These are phyloP conservation scores for Elysia chlorotica DNA, from an alignment of 1,140 invertebrate genomes.

Conservation along the genomic window DNA sequence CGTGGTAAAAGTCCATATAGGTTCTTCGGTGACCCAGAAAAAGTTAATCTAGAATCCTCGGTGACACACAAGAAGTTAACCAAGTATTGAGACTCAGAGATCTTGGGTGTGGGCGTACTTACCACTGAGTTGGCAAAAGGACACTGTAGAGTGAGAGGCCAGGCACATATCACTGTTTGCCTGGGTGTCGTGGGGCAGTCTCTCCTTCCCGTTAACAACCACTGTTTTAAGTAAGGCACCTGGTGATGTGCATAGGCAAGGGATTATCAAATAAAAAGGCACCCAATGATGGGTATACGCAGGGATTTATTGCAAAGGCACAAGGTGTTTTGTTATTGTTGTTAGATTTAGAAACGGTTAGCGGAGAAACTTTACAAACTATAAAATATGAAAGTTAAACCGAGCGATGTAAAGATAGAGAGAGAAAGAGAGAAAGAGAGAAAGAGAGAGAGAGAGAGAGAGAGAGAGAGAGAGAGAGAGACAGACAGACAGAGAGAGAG, in stretches of 20 bases:
- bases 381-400: neutral
- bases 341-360: neutral
- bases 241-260: neutral
- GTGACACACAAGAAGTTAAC: no score
- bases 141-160: neutral
- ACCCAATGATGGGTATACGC: neutral
- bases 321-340: neutral
- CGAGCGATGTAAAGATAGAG: neutral
- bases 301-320: neutral
- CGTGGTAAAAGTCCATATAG: no score
- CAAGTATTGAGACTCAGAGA: no score
- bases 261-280: neutral
- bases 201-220: constrained; percentile 1
- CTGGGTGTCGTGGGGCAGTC: constrained; percentile 7
- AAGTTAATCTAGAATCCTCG: no score
- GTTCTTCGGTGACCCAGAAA: no score
- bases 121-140: constrained; percentile 17
- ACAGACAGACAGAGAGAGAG: no score
- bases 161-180: neutral
- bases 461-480: no score
- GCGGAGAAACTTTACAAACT: neutral
- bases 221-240: constrained; percentile 19
- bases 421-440: no score
- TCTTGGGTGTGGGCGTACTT: no score
- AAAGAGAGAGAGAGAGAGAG: no score